A percentile compares a stretch with the other conserved stretches of the same genome.
Conservation (phyloP, 2,797 vertebrate genomes). For the Esox masquinongy region DNA sequence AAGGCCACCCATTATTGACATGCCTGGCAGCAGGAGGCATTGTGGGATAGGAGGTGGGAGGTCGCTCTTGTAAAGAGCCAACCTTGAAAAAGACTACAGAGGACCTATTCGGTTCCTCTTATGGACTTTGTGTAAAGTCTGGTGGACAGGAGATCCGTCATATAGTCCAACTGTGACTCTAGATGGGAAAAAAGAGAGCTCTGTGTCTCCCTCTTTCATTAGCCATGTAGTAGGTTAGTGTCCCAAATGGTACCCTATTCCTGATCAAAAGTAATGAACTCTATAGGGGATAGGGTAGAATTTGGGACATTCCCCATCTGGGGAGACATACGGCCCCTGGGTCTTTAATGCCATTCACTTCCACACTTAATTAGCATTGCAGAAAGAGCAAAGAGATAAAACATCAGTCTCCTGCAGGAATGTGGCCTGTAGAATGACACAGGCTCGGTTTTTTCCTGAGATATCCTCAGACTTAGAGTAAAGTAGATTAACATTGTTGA, state of each 20-base stretch:
- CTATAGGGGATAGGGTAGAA: background rate
- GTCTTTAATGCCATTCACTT: constrained; percentile 32
- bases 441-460: background rate
- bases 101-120: background rate
- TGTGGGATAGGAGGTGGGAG: constrained; percentile 46
- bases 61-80: background rate
- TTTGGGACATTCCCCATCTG: constrained; percentile 11
- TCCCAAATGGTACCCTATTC: background rate
- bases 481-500: background rate
- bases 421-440: constrained; percentile 9
- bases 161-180: background rate
- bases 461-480: background rate
- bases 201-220: background rate
- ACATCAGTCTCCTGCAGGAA: background rate
- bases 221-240: background rate
- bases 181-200: background rate
- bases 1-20: constrained; percentile 61
- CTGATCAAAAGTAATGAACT: too few species aligned
- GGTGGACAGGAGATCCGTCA: background rate
- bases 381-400: constrained; percentile 46
- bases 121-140: background rate
- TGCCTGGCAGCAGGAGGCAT: constrained; percentile 48
- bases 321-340: constrained; percentile 19
- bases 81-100: constrained; percentile 1
- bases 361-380: constrained; percentile 56